These are phyloP conservation scores for Diplazon laetatorius DNA, from an alignment of 2,888 invertebrate genomes.

Conservation along the genomic window DNA sequence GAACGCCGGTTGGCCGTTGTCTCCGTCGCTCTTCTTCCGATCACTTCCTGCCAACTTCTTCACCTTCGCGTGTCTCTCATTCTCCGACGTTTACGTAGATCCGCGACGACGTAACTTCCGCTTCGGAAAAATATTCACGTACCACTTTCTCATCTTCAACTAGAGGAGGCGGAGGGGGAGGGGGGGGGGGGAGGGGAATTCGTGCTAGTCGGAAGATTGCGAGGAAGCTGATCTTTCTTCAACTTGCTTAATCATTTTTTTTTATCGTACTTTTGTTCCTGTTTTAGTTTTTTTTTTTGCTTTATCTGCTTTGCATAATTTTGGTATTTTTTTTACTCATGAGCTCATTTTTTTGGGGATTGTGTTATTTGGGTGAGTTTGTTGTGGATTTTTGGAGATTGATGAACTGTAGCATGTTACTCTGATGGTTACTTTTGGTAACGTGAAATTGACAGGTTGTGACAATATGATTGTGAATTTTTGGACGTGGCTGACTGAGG, in stretches of 20 bases:
- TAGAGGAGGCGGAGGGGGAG: background rate
- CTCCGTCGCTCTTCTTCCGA: constrained; percentile 62
- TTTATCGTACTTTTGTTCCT: background rate
- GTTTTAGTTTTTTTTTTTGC: background rate
- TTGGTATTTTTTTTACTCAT: no score
- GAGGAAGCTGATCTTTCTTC: constrained; percentile 10
- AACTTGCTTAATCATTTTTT: constrained; percentile 35
- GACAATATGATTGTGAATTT: no score
- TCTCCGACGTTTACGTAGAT: constrained; percentile 24
- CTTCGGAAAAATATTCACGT: constrained; percentile 25
- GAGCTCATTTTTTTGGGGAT: no score
- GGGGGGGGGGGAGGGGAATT: background rate
- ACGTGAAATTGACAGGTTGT: no score
- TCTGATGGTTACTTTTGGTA: no score
- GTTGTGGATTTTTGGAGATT: no score
- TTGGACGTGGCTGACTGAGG: no score
- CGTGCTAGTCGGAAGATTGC: background rate
- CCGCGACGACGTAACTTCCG: constrained; percentile 37
- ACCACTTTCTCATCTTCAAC: constrained; percentile 18
- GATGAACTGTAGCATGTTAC: constrained; percentile 1
- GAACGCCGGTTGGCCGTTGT: constrained; percentile 53
- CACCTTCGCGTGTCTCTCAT: constrained; percentile 40
- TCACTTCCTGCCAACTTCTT: constrained; percentile 58
- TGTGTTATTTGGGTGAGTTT: background rate
- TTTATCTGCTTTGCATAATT: background rate